phyloP scores from a whole-genome alignment of 2,888 invertebrate genomes.

The Steinernema carpocapsae region DNA sequence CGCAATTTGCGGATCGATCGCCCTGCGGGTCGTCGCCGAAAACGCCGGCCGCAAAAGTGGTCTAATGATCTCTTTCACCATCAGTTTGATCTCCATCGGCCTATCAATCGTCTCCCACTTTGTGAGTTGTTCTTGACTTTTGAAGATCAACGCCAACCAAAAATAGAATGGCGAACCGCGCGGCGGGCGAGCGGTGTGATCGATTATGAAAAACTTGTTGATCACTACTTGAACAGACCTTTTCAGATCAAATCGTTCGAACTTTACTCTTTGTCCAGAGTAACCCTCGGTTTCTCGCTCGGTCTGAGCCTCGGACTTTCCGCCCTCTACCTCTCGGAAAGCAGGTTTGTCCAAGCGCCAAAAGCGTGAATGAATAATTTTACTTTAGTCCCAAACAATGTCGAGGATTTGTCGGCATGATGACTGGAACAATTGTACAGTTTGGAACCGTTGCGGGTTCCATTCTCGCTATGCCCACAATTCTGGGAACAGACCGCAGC shows the following conservation, averaged over 20 bases:
- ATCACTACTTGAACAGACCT: neutral
- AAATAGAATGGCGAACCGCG: neutral
- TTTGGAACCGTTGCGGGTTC: slow-evolving; percentile 54
- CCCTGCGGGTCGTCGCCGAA: slow-evolving; percentile 41
- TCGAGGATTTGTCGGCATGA: slow-evolving; percentile 56
- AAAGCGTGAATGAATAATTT: neutral
- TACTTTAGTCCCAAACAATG: slow-evolving; percentile 52
- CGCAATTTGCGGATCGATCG: slow-evolving; percentile 48
- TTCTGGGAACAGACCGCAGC: slow-evolving; percentile 49
- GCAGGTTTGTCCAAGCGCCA: neutral
- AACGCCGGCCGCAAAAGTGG: slow-evolving; percentile 55
- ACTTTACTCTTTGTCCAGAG: slow-evolving; percentile 52
- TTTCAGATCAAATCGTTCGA: slow-evolving; percentile 54
- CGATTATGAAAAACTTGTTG: neutral
- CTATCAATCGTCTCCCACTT: slow-evolving; percentile 53
- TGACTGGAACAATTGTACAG: slow-evolving; percentile 57
- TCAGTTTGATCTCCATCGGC: slow-evolving; percentile 47
- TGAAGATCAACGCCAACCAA: slow-evolving; percentile 5
- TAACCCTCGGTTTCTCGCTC: slow-evolving; percentile 56
- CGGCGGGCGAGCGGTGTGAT: neutral
- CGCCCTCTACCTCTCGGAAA: slow-evolving; percentile 37
- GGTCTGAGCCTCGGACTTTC: slow-evolving; percentile 48
- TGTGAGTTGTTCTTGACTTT: slow-evolving; percentile 44
- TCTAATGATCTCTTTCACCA: slow-evolving; percentile 50
- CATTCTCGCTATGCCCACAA: slow-evolving; percentile 56